Base-by-base conservation (phyloP, 2,113 vertebrate genomes). In the Urocynchramus pylzowi region DNA sequence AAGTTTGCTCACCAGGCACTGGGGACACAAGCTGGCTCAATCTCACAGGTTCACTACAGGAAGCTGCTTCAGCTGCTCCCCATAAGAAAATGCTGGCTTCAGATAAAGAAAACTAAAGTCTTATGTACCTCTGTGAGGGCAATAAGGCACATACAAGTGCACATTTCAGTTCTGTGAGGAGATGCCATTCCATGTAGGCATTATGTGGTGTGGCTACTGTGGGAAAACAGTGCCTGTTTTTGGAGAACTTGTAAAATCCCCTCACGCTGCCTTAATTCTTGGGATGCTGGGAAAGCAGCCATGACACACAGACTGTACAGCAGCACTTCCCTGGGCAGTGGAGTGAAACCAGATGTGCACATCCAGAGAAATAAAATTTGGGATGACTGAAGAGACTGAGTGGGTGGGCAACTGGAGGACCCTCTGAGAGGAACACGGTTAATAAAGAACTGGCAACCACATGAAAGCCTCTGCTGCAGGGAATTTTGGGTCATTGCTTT, bases 311-410 rank as follows among this genome's bases (percentile, higher is more conserved):
- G 50, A 92, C 96, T 65, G 94, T 89, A 97, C 96, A 98, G 97
- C 97, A 91, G 97, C 96, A 96, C 85, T 97, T 94, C 97, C 96
- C 97, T 96, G 97, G 97, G 97, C 98, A 97, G 96, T 9, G 95
- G 97, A 98, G 96, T 98, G 97, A 96, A 98, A 98, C 96, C 98
- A 98, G 98, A 98, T 98, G 98, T 98, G 96, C 84, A 95, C 56
- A 57, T 81, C 97, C 75, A 87, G 95, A 97, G 96, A 88, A 97
- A 97, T 96, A 98, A 97, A 97, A 98, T 95, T 97, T 94, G 96
- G 97, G 96, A 98, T 97, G 97, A 97, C 97, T 98, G 97, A 97
- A 97, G 84, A 96, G 61, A 95, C 97, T 70, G 95, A 96, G 96
- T 98, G 98, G 98, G 98, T 98, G 97, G 98, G 97, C 97, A 97